Conservation (phyloP, 2,888 invertebrate species). For the Chymomyza amoena region DNA sequence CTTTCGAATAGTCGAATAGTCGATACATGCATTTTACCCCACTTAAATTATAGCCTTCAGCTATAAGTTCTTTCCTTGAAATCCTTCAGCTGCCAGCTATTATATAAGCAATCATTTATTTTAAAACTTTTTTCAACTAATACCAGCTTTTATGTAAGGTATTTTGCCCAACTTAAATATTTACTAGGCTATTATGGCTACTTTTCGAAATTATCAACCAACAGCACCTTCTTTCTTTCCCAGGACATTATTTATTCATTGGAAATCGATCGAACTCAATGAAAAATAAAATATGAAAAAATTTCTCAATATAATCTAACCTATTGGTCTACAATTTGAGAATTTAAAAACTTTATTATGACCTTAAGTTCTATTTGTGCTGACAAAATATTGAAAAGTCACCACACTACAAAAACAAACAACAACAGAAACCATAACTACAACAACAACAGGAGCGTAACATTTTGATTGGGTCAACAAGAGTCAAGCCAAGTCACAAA, state of each 20-base stretch:
- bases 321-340: not conserved
- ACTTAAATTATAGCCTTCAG: no score
- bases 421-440: not conserved
- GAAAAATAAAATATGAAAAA: not conserved
- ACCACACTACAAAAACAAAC: not conserved
- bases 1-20: no score
- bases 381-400: not conserved
- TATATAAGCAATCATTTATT: no score
- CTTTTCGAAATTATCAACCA: not conserved
- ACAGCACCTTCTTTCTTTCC: not conserved
- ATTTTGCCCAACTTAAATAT: no score
- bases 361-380: not conserved
- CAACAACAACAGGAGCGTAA: not conserved
- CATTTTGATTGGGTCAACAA: constrained; percentile 2
- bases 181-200: not conserved
- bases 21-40: no score
- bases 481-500: not conserved
- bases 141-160: no score
- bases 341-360: not conserved
- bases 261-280: constrained; percentile 18
- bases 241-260: constrained; percentile 20
- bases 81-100: no score
- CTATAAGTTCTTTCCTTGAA: no score
- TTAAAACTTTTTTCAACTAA: no score
- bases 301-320: not conserved